Base-by-base conservation (phyloP, 2,888 invertebrate genomes). In the Ischnus inquisitorius region DNA sequence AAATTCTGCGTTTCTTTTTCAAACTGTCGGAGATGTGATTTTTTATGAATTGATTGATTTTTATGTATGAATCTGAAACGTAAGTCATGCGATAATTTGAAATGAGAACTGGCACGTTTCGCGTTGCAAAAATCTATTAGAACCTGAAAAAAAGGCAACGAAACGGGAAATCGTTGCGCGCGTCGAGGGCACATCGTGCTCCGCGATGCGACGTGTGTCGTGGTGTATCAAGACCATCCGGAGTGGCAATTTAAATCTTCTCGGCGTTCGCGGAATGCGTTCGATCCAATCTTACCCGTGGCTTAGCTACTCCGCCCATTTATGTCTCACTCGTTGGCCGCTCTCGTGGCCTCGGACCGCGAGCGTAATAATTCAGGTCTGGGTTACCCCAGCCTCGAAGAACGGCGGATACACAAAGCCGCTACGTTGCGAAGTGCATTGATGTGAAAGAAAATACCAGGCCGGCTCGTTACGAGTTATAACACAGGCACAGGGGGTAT, bases 221-320 rank as follows among this genome's bases (percentile, higher is more conserved):
- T 16, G 77, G 67, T 71, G 80, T 28, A 77, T 46, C 16, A 65
- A 14, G 48, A 79, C 43, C 62, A 62, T 75, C 60, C 46, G 46
- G 71, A 76, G 84, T 78, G 57, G 78, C 79, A 79, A 79, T 84
- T 82, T 76, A 46, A 82, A 76, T 79, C 54, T 82, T 72, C 71
- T 75, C 46, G 84, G 82, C 72, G 67, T 84, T 75, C 85, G 79
- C 57, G 88, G 87, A 89, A 90, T 88, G 88, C 83, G 79, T 84
- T 86, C 85, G 85, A 90, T 89, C 88, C 88, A 87, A 90, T 89
- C 88, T 89, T 79, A 79, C 87, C 34, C 87, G 85, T 86, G 85
- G 87, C 85, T 86, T 83, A 79, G 80, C 75, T 82, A 87, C 86
- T 86, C 88, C 87, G 88, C 87, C 88, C 86, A 87, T 88, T 85